Conservation (phyloP, 2,888 invertebrate species). For the Pemphredon lugubris region DNA sequence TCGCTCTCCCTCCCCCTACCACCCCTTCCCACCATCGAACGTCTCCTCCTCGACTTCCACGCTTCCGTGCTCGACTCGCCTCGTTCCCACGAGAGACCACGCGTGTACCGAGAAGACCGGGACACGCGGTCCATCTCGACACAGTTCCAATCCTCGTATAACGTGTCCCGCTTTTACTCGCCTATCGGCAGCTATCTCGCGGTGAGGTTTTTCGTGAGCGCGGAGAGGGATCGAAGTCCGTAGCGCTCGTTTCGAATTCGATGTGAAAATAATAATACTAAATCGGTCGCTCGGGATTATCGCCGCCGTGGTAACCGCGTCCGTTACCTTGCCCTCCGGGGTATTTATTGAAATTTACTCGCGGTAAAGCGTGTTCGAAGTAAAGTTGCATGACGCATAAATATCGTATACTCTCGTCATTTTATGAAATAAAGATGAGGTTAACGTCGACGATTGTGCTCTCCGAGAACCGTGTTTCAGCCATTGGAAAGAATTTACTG, state of each 20-base stretch:
- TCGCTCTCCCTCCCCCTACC: background rate
- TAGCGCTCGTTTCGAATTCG: too few relatives aligned
- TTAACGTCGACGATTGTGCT: constrained; percentile 1
- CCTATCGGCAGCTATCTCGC: constrained; percentile 6
- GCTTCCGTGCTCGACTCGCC: constrained; percentile 53
- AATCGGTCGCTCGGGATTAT: too few relatives aligned
- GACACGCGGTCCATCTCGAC: constrained; percentile 39
- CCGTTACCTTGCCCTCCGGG: too few relatives aligned
- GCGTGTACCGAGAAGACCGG: constrained; percentile 21
- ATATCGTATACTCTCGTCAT: constrained; percentile 4
- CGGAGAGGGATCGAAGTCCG: background rate
- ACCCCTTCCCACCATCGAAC: background rate
- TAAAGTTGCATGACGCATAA: background rate
- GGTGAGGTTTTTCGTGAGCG: constrained; percentile 18
- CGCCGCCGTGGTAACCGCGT: too few relatives aligned
- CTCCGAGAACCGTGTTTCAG: background rate
- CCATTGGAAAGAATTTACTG: constrained; percentile 28
- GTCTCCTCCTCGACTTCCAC: constrained; percentile 19
- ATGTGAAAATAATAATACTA: too few relatives aligned
- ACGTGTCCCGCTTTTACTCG: constrained; percentile 55
- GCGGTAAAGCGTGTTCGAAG: background rate
- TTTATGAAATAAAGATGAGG: constrained; percentile 3
- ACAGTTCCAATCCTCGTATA: constrained; percentile 40
- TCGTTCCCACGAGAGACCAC: constrained; percentile 55
- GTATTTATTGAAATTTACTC: background rate